Evolutionary conservation across 2,888 invertebrate species (phyloP).

Genomic region (Toxonevra muliebris): DNA sequence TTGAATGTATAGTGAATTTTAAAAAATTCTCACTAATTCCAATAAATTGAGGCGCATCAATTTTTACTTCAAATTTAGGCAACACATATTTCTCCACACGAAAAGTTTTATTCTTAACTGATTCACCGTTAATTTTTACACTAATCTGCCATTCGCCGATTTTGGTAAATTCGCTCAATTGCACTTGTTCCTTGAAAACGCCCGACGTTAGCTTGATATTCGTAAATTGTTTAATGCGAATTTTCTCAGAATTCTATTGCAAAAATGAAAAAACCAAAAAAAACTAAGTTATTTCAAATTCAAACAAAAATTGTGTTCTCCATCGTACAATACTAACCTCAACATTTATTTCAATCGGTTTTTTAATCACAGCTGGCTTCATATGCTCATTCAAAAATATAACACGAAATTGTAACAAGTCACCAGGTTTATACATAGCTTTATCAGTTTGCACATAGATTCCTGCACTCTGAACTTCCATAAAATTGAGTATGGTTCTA

Average conservation of each 20-base stretch:
- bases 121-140: constrained; percentile 60
- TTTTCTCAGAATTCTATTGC: constrained; percentile 68
- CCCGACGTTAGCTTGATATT: constrained; percentile 74
- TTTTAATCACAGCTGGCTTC: constrained; percentile 66
- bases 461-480: constrained; percentile 73
- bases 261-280: constrained; percentile 10
- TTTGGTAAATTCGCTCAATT: constrained; percentile 80
- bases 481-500: constrained; percentile 70
- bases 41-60: constrained; percentile 83
- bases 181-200: constrained; percentile 77
- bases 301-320: not conserved
- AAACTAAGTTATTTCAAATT: not conserved
- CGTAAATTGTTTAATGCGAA: constrained; percentile 83
- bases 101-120: constrained; percentile 39
- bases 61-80: constrained; percentile 75
- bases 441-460: constrained; percentile 90
- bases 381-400: constrained; percentile 78
- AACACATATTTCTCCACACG: constrained; percentile 42
- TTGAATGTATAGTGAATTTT: constrained; percentile 53
- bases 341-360: constrained; percentile 47
- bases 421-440: constrained; percentile 85
- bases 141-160: constrained; percentile 88
- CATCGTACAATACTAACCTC: constrained; percentile 33
- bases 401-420: constrained; percentile 76
- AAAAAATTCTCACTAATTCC: constrained; percentile 84